Conservation (phyloP, 2,888 invertebrate species). For the Kuschelorhynchus macadamiae region DNA sequence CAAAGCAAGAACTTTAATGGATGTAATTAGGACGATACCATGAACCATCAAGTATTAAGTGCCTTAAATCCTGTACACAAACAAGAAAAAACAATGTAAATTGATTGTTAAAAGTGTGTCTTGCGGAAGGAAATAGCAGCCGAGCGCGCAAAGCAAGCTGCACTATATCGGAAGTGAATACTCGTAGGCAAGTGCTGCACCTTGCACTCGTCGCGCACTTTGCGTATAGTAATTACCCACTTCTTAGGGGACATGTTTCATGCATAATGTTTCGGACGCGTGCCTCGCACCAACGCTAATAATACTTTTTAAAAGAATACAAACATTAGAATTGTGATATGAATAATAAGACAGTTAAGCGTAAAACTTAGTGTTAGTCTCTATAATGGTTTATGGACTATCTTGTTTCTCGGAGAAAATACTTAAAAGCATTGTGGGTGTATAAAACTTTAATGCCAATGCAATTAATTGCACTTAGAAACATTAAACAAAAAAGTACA, state of each 20-base stretch:
- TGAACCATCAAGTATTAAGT: not conserved
- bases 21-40: too few relatives aligned
- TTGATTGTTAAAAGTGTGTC: constrained; percentile 26
- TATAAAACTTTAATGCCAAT: too few relatives aligned
- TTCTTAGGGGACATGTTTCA: constrained; percentile 44
- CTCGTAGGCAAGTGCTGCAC: constrained; percentile 45
- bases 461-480: too few relatives aligned
- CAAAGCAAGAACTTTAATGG: too few relatives aligned
- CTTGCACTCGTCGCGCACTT: constrained; percentile 45
- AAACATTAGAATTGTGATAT: too few relatives aligned
- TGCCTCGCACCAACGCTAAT: constrained; percentile 23
- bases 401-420: too few relatives aligned
- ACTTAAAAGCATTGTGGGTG: too few relatives aligned
- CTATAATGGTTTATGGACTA: too few relatives aligned
- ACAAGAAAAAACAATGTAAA: not conserved
- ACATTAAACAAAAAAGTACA: too few relatives aligned
- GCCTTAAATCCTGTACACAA: not conserved
- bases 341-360: too few relatives aligned
- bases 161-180: constrained; percentile 31
- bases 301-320: not conserved
- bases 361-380: too few relatives aligned
- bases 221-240: constrained; percentile 44
- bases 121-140: constrained; percentile 43
- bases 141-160: constrained; percentile 38
- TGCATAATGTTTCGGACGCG: constrained; percentile 42